These are phyloP conservation scores for Noctua fimbriata DNA, from an alignment of 2,888 invertebrate species.

Conservation along the genomic window DNA sequence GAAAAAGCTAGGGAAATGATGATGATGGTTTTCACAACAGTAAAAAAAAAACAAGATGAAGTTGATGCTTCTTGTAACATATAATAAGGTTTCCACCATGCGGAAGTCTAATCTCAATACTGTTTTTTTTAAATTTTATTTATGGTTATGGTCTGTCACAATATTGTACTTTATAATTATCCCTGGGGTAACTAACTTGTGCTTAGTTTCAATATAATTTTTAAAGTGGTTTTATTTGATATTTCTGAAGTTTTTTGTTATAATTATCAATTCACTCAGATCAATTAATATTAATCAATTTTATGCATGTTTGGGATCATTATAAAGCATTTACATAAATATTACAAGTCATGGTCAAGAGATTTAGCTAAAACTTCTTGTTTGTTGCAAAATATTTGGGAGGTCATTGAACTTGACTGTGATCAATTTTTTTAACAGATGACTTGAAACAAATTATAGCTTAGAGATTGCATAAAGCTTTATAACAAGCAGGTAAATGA, in stretches of 20 bases:
- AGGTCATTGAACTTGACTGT: slow-evolving; percentile 61
- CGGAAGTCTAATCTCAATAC: background rate
- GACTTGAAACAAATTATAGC: slow-evolving; percentile 1
- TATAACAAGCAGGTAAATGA: slow-evolving; percentile 18
- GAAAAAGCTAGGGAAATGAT: background rate
- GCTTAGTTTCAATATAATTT: background rate
- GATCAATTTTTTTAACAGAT: slow-evolving; percentile 10
- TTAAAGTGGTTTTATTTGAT: background rate
- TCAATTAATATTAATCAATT: background rate
- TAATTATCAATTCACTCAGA: background rate
- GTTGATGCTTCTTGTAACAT: background rate
- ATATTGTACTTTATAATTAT: background rate
- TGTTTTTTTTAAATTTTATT: background rate
- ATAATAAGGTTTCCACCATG: background rate
- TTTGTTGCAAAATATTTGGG: slow-evolving; percentile 20
- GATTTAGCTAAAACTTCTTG: background rate
- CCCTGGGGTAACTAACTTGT: background rate
- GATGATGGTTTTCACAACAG: background rate
- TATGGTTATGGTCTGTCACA: background rate
- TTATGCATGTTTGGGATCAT: background rate
- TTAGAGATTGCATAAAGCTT: background rate
- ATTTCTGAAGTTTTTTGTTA: background rate
- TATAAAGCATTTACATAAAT: background rate
- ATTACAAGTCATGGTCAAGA: background rate
- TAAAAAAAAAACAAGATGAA: background rate